These are phyloP conservation scores for Peromyscus nudipes DNA, from an alignment of 2,797 vertebrate species.

Conservation along the genomic window DNA sequence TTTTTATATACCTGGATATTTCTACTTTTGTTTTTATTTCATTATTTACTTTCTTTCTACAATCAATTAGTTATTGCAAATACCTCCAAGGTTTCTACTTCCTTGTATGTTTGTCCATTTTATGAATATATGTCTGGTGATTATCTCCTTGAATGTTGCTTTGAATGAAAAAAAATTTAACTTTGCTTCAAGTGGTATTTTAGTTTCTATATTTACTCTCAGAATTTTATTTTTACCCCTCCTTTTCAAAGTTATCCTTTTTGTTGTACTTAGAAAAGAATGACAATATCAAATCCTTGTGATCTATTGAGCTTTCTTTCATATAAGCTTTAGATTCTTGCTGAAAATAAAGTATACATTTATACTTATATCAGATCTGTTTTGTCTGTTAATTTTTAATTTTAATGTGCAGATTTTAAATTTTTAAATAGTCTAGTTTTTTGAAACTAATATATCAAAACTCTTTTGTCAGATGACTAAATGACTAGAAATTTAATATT, in stretches of 20 bases:
- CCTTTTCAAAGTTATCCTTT: background rate
- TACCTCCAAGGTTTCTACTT: background rate
- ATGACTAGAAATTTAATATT: background rate
- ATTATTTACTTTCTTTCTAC: background rate
- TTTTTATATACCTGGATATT: background rate
- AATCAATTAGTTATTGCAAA: background rate
- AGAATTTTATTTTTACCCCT: background rate
- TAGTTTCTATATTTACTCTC: background rate
- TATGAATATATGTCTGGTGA: background rate
- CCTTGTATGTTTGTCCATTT: background rate
- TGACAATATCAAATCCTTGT: background rate
- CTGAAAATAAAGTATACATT: background rate
- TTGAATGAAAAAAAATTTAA: background rate
- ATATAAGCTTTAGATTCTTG: background rate
- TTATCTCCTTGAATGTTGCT: background rate
- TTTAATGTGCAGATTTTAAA: background rate
- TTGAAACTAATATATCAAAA: background rate
- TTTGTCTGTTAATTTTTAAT: background rate
- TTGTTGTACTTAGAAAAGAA: background rate
- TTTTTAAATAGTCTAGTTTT: background rate
- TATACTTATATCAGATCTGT: background rate
- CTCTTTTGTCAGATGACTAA: background rate
- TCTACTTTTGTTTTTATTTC: background rate
- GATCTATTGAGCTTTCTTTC: background rate
- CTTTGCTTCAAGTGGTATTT: background rate